phyloP scores from a whole-genome alignment of 2,113 vertebrate genomes.

The Triplophysa dalaica region DNA sequence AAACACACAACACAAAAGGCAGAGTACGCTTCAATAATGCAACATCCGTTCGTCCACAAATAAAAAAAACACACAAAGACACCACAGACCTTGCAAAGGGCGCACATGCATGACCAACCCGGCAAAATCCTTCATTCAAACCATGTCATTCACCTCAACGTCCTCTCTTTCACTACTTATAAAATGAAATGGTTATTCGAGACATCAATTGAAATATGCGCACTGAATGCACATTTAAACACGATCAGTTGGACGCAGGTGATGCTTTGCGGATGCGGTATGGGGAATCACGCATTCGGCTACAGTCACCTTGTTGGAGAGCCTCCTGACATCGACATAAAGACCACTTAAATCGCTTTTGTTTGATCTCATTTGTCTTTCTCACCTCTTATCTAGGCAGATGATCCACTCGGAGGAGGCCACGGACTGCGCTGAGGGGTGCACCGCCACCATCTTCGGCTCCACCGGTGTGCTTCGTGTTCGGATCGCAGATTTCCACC shows the following conservation, averaged over 20 bases:
- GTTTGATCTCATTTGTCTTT: background rate
- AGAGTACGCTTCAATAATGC: background rate
- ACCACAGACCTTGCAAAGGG: background rate
- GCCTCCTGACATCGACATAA: background rate
- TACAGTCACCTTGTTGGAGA: slow-evolving; percentile 34
- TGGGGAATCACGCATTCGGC: background rate
- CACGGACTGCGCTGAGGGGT: slow-evolving; percentile 79
- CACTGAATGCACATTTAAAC: background rate
- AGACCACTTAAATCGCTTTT: background rate
- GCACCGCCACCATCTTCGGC: slow-evolving; percentile 91
- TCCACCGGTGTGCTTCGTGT: slow-evolving; percentile 55
- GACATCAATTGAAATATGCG: no score
- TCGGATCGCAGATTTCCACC: background rate
- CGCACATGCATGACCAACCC: background rate
- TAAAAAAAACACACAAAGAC: background rate
- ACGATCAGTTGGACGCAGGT: background rate
- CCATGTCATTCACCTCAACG: background rate
- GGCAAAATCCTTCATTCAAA: background rate
- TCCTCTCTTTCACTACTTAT: background rate
- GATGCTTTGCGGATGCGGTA: slow-evolving; percentile 4
- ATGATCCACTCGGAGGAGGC: slow-evolving; percentile 91
- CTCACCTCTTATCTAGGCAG: slow-evolving; percentile 95
- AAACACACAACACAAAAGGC: background rate
- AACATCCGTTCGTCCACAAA: background rate
- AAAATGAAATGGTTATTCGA: background rate